Percentiles rank a stretch among this genome's conserved stretches.
phyloP scores from a whole-genome alignment of 1,140 invertebrate genomes.

The Schlechtendalia chinensis region DNA sequence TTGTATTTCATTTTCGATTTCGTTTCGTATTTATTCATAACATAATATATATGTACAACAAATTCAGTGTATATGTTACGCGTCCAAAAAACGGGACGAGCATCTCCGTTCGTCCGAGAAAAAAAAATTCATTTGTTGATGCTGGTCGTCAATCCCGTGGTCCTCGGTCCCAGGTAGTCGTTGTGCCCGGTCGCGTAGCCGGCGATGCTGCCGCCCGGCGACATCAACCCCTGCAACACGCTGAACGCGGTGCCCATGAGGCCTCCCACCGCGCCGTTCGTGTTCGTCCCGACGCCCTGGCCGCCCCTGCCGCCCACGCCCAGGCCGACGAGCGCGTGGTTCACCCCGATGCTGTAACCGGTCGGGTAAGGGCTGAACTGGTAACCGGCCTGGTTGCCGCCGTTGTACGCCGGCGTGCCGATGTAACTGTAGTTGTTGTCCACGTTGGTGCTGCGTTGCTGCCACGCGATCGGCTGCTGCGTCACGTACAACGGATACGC shows the following conservation, averaged over 20 bases:
- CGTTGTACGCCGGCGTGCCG: conserved; percentile 11
- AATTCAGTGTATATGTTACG: too few species aligned
- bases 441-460: not conserved
- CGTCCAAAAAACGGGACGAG: not conserved
- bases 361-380: not conserved
- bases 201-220: not conserved
- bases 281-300: not conserved
- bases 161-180: conserved; percentile 21
- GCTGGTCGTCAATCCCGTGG: conserved; percentile 19
- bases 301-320: not conserved
- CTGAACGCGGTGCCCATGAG: not conserved
- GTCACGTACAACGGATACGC: not conserved
- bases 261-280: not conserved
- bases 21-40: too few species aligned
- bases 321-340: conserved; percentile 18
- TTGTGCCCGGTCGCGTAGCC: conserved; percentile 36
- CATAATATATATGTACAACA: too few species aligned
- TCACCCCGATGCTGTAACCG: conserved; percentile 30
- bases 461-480: not conserved
- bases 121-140: conserved; percentile 16
- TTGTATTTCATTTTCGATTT: too few species aligned
- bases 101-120: too few species aligned
- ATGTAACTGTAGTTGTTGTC: not conserved
- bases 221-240: conserved; percentile 17
- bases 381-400: not conserved